These are phyloP conservation scores for Zygogramma bicolorata DNA, from an alignment of 2,888 invertebrate genomes.

Conservation along the genomic window DNA sequence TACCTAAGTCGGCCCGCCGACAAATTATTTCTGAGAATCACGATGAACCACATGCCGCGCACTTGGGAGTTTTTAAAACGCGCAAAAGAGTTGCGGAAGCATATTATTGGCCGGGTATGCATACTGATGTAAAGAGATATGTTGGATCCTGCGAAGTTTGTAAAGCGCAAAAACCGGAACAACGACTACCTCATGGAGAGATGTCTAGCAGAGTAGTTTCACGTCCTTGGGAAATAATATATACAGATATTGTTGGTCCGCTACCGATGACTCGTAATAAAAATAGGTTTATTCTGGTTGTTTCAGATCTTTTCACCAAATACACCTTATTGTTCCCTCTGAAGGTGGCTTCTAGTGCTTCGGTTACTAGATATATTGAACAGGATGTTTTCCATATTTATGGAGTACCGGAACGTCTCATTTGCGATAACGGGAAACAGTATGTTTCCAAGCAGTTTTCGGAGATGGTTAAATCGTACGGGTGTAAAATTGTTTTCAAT, in stretches of 20 bases:
- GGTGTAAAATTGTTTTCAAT: no score
- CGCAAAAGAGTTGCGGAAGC: neutral
- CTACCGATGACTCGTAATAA: conserved; percentile 21
- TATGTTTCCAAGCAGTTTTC: conserved; percentile 32
- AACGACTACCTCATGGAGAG: conserved; percentile 14
- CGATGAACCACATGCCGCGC: conserved; percentile 27
- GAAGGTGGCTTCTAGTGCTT: no score
- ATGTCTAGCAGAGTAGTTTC: conserved; percentile 22
- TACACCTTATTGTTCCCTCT: conserved; percentile 22
- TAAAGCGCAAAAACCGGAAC: conserved; percentile 29
- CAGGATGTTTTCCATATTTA: conserved; percentile 40
- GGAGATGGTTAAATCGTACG: conserved; percentile 52
- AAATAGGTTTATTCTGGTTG: conserved; percentile 31
- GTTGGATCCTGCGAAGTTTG: conserved; percentile 25
- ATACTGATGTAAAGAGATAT: conserved; percentile 14
- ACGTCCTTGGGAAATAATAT: conserved; percentile 30
- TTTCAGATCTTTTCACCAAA: conserved; percentile 35
- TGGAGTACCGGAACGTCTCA: conserved; percentile 45
- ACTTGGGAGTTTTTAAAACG: conserved; percentile 33
- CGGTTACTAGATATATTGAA: conserved; percentile 21
- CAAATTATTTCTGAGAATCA: conserved; percentile 22
- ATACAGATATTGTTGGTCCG: conserved; percentile 35
- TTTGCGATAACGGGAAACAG: conserved; percentile 27
- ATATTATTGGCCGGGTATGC: conserved; percentile 34
- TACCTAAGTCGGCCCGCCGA: conserved; percentile 23